Percentiles rank a stretch among this genome's conserved stretches.
Conservation (phyloP, 2,888 invertebrate genomes). For the Marronus borbonicus region DNA sequence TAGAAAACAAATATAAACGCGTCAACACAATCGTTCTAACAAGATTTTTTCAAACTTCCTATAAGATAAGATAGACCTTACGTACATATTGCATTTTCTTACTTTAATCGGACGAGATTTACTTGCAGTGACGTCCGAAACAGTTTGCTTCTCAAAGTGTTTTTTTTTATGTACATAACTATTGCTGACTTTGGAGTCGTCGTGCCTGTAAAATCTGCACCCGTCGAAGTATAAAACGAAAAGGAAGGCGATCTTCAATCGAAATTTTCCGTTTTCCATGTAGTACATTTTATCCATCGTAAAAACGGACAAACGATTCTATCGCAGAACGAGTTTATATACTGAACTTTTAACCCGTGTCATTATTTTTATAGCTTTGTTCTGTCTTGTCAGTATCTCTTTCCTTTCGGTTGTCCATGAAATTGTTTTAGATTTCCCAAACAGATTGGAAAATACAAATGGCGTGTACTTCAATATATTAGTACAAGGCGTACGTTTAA, state of each 20-base stretch:
- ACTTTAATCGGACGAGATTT: too few relatives aligned
- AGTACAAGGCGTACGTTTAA: too few relatives aligned
- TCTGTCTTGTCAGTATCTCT: constrained; percentile 5
- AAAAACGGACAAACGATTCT: constrained; percentile 29
- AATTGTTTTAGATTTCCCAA: neutral
- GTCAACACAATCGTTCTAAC: too few relatives aligned
- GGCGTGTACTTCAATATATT: too few relatives aligned
- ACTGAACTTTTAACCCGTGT: constrained; percentile 7
- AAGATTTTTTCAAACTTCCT: too few relatives aligned
- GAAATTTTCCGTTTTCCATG: constrained; percentile 9
- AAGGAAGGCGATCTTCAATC: neutral
- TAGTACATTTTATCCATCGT: constrained; percentile 26
- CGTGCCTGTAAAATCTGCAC: constrained; percentile 13
- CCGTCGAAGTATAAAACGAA: constrained; percentile 18
- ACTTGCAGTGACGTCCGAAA: too few relatives aligned
- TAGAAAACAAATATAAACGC: too few relatives aligned
- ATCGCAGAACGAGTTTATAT: constrained; percentile 14
- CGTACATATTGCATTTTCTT: too few relatives aligned
- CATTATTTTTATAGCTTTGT: constrained; percentile 10
- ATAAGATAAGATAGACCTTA: too few relatives aligned
- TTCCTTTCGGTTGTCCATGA: constrained; percentile 9
- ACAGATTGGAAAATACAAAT: neutral
- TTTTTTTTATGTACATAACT: constrained; percentile 26
- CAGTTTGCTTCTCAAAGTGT: neutral
- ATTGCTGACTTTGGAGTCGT: neutral